Evolutionary conservation across 1,140 invertebrate genomes (phyloP).

Genomic region (Pinna nobilis): DNA sequence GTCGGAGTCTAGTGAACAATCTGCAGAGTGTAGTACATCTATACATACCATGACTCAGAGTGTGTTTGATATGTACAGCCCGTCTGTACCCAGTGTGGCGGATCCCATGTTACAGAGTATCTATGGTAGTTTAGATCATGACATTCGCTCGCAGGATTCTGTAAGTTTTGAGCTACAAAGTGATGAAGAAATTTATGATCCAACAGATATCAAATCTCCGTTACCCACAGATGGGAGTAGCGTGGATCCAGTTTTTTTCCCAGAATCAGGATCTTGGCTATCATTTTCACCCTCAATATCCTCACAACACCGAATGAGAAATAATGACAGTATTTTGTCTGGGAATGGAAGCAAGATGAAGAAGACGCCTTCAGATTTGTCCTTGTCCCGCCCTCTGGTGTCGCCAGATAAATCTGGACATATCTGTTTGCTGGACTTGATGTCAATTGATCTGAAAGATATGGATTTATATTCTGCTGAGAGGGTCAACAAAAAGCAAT

Average conservation of each 20-base stretch:
- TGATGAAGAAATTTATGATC: conserved; percentile 32
- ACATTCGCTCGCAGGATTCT: conserved; percentile 17
- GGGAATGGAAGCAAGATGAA: neutral
- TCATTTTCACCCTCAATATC: neutral
- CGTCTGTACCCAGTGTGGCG: conserved; percentile 26
- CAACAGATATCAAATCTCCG: conserved; percentile 40
- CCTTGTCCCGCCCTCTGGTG: conserved; percentile 3
- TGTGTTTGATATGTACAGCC: conserved; percentile 54
- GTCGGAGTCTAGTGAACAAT: neutral
- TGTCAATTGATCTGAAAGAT: conserved; percentile 85
- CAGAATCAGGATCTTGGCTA: conserved; percentile 20
- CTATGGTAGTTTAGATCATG: conserved; percentile 68
- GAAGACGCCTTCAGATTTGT: conserved; percentile 6
- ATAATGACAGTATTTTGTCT: neutral
- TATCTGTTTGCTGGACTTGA: conserved; percentile 83
- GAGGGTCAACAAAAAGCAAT: conserved; percentile 61
- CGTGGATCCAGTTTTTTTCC: conserved; percentile 50
- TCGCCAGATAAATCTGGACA: conserved; percentile 25
- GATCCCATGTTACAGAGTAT: conserved; percentile 71
- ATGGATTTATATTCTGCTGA: conserved; percentile 87
- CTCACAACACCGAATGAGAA: neutral
- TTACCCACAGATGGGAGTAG: conserved; percentile 48
- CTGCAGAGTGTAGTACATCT: neutral
- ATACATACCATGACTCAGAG: conserved; percentile 57
- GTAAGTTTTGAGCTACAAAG: conserved; percentile 6